A percentile compares a stretch with the other conserved stretches of the same genome.
Evolutionary conservation across 2,888 invertebrate species (phyloP).

Genomic region (Polydesmus complanatus): DNA sequence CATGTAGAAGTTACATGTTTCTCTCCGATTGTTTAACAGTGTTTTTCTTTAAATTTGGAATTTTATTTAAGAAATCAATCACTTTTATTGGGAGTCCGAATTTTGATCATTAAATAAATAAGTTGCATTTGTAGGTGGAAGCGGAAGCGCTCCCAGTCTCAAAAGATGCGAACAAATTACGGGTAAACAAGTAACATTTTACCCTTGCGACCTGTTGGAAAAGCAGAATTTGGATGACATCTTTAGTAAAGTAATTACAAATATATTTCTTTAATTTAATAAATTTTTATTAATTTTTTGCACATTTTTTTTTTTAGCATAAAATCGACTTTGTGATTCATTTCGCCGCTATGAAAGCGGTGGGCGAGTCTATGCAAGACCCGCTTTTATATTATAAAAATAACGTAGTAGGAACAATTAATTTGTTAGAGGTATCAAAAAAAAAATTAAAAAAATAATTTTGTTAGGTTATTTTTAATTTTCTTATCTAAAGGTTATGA

Average conservation of each 20-base stretch:
- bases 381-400: slow-evolving; percentile 88
- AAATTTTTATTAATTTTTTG: no score
- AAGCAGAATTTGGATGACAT: slow-evolving; percentile 55
- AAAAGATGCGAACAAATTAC: slow-evolving; percentile 73
- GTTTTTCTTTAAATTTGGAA: no score
- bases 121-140: slow-evolving; percentile 34
- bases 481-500: slow-evolving; percentile 65
- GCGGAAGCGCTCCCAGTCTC: slow-evolving; percentile 58
- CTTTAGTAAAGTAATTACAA: slow-evolving; percentile 39
- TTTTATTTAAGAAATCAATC: no score
- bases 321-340: slow-evolving; percentile 88
- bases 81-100: no score
- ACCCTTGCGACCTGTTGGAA: slow-evolving; percentile 69
- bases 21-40: no score
- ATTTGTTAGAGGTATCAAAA: slow-evolving; percentile 67
- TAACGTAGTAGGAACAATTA: slow-evolving; percentile 83
- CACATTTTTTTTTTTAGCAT: slow-evolving; percentile 49
- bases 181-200: slow-evolving; percentile 61
- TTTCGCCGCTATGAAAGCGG: slow-evolving; percentile 91
- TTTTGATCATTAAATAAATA: no score
- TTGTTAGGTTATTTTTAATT: not conserved
- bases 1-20: no score
- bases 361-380: slow-evolving; percentile 85
- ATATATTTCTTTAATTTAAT: no score
- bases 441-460: no score